Evolutionary conservation across 2,797 vertebrate genomes (phyloP).

Genomic region (Phataginus tricuspis): DNA sequence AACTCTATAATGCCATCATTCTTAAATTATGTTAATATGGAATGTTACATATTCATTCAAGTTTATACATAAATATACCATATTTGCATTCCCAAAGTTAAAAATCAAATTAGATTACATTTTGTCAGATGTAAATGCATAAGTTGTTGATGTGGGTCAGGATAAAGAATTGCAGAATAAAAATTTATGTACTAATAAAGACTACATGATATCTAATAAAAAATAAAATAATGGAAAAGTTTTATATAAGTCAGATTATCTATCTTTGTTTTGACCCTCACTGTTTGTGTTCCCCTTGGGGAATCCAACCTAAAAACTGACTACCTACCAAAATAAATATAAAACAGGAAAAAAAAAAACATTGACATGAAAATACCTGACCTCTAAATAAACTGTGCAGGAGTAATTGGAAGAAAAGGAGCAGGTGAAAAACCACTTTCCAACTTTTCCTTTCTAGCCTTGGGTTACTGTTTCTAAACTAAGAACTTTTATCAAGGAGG

Average conservation of each 20-base stretch:
- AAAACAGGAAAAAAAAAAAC: background rate
- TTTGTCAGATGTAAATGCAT: background rate
- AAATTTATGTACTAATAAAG: background rate
- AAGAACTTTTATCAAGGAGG: background rate
- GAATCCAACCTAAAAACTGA: background rate
- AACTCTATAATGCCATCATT: background rate
- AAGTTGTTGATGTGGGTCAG: background rate
- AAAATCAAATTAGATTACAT: background rate
- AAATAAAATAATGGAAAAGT: background rate
- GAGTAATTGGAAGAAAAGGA: background rate
- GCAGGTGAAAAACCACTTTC: background rate
- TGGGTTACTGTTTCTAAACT: slow-evolving; percentile 2
- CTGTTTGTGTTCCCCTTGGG: background rate
- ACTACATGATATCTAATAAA: background rate
- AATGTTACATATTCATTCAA: background rate
- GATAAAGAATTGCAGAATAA: background rate
- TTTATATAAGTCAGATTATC: background rate
- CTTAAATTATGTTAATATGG: background rate
- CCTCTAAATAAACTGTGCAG: background rate
- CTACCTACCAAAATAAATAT: background rate
- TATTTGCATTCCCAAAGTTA: background rate
- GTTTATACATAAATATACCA: background rate
- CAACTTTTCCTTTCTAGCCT: background rate
- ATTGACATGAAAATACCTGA: background rate
- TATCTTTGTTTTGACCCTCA: background rate